These are phyloP conservation scores for Rattus norvegicus DNA, from an alignment of 2,113 vertebrate genomes.

Conservation along the genomic window GRCr8 NC_086025.1:64432001-64432500, in stretches of 20 bases:
- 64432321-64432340: neutral
- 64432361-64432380: neutral
- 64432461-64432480: neutral
- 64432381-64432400: neutral
- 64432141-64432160: neutral
- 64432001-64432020: neutral
- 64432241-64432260: neutral
- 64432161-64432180: neutral
- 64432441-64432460: neutral
- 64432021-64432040: neutral
- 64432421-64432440: neutral
- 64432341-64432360: neutral
- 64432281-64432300: neutral
- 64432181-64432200: neutral
- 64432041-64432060: neutral
- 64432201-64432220: neutral
- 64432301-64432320: neutral
- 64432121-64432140: neutral
- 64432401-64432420: neutral
- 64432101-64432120: neutral
- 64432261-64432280: neutral
- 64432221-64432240: neutral
- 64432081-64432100: too few species aligned
- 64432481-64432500: neutral
- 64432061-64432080: neutral